Evolutionary conservation across 2,888 invertebrate genomes (phyloP).

Genomic region (Hirtodrosophila histrioides): DNA sequence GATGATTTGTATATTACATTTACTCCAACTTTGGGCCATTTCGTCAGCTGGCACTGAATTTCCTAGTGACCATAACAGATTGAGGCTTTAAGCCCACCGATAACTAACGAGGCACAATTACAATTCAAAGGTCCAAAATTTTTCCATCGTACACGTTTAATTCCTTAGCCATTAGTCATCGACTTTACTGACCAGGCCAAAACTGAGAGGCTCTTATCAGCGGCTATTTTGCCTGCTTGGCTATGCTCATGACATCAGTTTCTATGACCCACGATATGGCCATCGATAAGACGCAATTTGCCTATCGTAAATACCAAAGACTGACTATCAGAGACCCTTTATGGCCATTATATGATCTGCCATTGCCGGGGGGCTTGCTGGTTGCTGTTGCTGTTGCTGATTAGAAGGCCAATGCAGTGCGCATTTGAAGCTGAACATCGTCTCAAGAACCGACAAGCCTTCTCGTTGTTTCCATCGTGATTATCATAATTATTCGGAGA

Average conservation of each 20-base stretch:
- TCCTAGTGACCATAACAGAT: background rate
- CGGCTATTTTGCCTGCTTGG: conserved; percentile 12
- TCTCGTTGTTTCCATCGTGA: too few species aligned
- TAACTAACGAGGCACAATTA: conserved; percentile 8
- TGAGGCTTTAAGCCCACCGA: conserved; percentile 31
- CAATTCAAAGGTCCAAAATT: conserved; percentile 21
- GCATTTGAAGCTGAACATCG: conserved; percentile 13
- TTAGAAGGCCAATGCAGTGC: background rate
- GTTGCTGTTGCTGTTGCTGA: background rate
- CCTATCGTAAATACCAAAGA: conserved; percentile 61
- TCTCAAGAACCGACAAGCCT: conserved; percentile 9
- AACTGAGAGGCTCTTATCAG: conserved; percentile 44
- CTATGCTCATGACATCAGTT: conserved; percentile 63
- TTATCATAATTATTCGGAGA: conserved; percentile 12
- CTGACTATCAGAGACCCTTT: conserved; percentile 41
- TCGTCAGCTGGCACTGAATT: conserved; percentile 9
- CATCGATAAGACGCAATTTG: conserved; percentile 66
- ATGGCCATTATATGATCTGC: conserved; percentile 29
- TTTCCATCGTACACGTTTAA: conserved; percentile 44
- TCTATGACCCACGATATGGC: conserved; percentile 36
- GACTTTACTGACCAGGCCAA: conserved; percentile 10
- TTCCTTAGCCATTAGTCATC: conserved; percentile 38
- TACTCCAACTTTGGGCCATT: conserved; percentile 8
- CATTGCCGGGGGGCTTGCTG: conserved; percentile 28
- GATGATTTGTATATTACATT: conserved; percentile 18